Percentiles rank a stretch among this genome's conserved stretches.
These are phyloP conservation scores for Diplosoma virens DNA, from an alignment of 23 tunicate species.

Conservation along the genomic window DNA sequence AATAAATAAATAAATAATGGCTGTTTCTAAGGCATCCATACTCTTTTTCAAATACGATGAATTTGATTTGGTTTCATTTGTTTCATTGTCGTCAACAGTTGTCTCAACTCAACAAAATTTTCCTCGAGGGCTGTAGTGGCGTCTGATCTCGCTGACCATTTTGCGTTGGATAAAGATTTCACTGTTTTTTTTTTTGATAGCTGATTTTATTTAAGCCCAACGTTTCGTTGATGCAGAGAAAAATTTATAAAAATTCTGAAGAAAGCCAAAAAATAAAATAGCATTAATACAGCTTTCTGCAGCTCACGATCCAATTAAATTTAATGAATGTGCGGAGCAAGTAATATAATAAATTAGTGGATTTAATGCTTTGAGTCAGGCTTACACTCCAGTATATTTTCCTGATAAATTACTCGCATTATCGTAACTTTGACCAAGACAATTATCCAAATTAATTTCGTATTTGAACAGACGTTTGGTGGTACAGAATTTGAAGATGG, in stretches of 20 bases:
- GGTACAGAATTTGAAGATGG: too few species aligned
- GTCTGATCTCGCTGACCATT: conserved; percentile 25
- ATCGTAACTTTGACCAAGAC: conserved; percentile 18
- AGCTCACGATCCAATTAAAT: conserved; percentile 3
- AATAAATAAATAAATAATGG: too few species aligned
- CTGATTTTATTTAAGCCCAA: conserved; percentile 25
- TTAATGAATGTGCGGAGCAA: conserved; percentile 26
- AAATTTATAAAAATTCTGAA: conserved; percentile 21
- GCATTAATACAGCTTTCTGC: conserved; percentile 16
- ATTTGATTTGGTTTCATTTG: background rate
- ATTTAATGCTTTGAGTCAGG: conserved; percentile 13
- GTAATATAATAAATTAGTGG: conserved; percentile 15
- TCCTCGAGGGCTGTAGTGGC: conserved; percentile 17
- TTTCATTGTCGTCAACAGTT: conserved; percentile 15
- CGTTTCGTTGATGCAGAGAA: conserved; percentile 35
- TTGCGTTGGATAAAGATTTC: conserved; percentile 26
- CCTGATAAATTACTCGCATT: conserved; percentile 30
- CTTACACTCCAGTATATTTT: conserved; percentile 11
- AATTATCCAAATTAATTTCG: conserved; percentile 9
- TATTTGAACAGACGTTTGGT: too few species aligned
- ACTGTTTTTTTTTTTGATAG: conserved; percentile 16
- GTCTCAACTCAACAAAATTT: conserved; percentile 20
- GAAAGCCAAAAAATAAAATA: conserved; percentile 13
- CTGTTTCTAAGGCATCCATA: conserved; percentile 16
- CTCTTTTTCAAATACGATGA: conserved; percentile 20